These are phyloP conservation scores for Acipenser transmontanus DNA, from an alignment of 2,797 vertebrate species.

Conservation along the genomic window DNA sequence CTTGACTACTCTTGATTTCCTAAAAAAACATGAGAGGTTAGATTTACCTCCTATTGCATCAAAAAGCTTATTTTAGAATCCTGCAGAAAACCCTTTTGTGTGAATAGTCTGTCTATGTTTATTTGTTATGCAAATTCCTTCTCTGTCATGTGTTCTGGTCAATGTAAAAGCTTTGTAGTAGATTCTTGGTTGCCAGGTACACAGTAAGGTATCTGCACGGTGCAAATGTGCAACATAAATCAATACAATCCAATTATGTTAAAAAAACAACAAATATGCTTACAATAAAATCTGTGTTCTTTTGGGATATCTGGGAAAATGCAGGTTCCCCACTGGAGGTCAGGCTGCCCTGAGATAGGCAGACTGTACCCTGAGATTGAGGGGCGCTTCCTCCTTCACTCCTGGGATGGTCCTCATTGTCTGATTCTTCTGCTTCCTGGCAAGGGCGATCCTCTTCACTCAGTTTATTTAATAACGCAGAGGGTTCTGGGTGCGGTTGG, in stretches of 20 bases:
- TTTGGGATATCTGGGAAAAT: slow-evolving; percentile 19
- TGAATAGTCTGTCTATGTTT: too few species aligned
- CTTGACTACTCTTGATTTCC: slow-evolving; percentile 34
- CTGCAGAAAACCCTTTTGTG: too few species aligned
- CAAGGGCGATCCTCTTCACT: neutral
- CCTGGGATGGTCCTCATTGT: neutral
- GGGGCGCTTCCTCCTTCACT: neutral
- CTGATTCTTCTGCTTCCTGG: slow-evolving; percentile 14
- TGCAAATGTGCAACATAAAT: too few species aligned
- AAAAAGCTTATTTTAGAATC: too few species aligned
- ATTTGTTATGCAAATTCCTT: too few species aligned
- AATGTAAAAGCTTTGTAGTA: too few species aligned
- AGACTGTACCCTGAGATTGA: slow-evolving; percentile 20
- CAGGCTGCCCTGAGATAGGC: slow-evolving; percentile 18
- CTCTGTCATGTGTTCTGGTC: too few species aligned
- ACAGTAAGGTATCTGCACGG: too few species aligned
- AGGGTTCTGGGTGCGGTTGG: slow-evolving; percentile 2
- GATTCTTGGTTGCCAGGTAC: too few species aligned
- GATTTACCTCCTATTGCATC: too few species aligned
- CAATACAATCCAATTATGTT: too few species aligned
- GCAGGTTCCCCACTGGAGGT: slow-evolving; percentile 16
- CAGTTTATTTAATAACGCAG: neutral
- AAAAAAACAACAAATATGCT: slow-evolving; percentile 14
- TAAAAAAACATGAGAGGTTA: slow-evolving; percentile 18
- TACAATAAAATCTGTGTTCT: slow-evolving; percentile 41